Percentiles rank a stretch among this genome's conserved stretches.
phyloP scores from a whole-genome alignment of 2,888 invertebrate genomes.

The Apamea crenata region DNA sequence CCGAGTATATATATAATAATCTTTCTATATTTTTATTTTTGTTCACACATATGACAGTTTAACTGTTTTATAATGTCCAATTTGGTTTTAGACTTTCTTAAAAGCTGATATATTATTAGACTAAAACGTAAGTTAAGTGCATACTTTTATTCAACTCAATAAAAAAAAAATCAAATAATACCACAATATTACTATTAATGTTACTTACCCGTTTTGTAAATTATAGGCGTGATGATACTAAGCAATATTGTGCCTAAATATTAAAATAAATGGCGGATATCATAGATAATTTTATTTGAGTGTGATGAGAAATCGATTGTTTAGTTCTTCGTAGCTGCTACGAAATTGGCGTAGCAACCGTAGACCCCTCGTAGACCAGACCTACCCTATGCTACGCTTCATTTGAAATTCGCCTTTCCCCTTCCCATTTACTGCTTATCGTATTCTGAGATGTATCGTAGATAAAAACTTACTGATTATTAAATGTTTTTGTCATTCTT shows the following conservation, averaged over 20 bases:
- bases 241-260: background rate
- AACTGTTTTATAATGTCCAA: background rate
- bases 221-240: background rate
- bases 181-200: background rate
- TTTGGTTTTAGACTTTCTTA: background rate
- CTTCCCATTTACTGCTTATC: background rate
- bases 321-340: conserved; percentile 56
- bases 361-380: conserved; percentile 64
- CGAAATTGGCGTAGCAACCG: conserved; percentile 63
- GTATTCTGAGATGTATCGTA: background rate
- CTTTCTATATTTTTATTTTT: conserved; percentile 6
- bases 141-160: background rate
- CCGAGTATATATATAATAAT: background rate
- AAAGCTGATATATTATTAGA: background rate
- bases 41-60: background rate
- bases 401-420: conserved; percentile 26
- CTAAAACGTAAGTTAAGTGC: too few relatives aligned
- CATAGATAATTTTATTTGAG: background rate
- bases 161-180: background rate
- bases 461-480: background rate
- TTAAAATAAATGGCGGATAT: background rate
- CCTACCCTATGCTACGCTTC: conserved; percentile 47
- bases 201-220: background rate
- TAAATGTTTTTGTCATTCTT: background rate
- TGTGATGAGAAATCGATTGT: conserved; percentile 22